These are phyloP conservation scores for Tragelaphus eurycerus DNA, from an alignment of 2,797 vertebrate species.

Conservation along the genomic window DNA sequence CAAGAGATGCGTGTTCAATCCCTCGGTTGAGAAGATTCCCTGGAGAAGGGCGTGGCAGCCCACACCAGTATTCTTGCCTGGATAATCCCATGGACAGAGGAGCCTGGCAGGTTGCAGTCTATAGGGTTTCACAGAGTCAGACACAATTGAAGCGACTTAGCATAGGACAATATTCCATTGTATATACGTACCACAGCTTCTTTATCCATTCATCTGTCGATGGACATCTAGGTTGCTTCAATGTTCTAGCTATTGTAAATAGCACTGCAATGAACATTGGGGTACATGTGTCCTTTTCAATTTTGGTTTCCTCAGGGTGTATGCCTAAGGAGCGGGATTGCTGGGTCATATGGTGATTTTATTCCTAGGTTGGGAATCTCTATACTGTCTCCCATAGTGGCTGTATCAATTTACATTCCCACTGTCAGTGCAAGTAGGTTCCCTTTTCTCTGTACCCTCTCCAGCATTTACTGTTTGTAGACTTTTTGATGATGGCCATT, in stretches of 20 bases:
- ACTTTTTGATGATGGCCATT: neutral
- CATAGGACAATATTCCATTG: neutral
- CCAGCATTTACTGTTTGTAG: neutral
- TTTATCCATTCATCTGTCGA: neutral
- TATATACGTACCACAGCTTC: neutral
- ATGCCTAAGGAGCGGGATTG: neutral
- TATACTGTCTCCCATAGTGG: neutral
- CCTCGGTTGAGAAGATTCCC: neutral
- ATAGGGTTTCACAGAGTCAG: neutral
- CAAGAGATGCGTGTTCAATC: neutral
- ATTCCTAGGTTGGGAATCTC: neutral
- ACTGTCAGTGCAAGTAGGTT: accelerated
- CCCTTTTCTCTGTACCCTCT: neutral
- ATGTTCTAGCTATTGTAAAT: neutral
- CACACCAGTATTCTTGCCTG: neutral
- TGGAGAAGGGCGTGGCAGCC: neutral
- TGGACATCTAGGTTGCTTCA: neutral
- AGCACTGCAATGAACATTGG: neutral
- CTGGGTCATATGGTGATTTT: neutral
- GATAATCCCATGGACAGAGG: neutral
- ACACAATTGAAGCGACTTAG: neutral
- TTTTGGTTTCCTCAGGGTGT: neutral
- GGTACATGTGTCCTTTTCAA: neutral
- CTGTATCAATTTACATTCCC: neutral
- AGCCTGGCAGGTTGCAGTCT: neutral